Evolutionary conservation across 2,113 vertebrate genomes (phyloP).

Genomic region (Nerophis lumbriciformis): DNA sequence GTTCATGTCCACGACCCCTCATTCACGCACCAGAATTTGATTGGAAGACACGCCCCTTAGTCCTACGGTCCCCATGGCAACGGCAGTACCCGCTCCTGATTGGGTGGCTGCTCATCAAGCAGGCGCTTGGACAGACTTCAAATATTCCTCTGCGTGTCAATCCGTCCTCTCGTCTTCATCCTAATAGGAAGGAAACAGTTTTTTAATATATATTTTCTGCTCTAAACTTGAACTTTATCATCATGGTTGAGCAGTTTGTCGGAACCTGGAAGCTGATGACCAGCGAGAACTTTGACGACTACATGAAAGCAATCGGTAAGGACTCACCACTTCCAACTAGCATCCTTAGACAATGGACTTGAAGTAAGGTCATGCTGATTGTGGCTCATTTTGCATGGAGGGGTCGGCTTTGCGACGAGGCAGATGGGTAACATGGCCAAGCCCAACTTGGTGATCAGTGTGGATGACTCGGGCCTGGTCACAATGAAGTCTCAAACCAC

Average conservation of each 20-base stretch:
- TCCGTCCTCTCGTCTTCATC: not conserved
- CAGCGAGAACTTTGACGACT: conserved; percentile 84
- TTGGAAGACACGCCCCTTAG: conserved; percentile 43
- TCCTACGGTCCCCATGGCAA: conserved; percentile 31
- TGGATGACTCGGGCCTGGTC: conserved; percentile 72
- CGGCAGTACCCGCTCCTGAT: conserved; percentile 21
- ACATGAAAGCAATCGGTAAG: conserved; percentile 85
- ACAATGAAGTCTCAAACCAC: conserved; percentile 79
- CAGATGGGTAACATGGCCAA: conserved; percentile 79
- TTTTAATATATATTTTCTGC: conserved; percentile 1
- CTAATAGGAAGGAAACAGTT: not conserved
- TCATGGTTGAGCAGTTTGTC: conserved; percentile 80
- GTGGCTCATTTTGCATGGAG: conserved; percentile 46
- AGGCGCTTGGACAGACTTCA: conserved; percentile 28
- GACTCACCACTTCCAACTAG: not conserved
- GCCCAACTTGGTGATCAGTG: conserved; percentile 76
- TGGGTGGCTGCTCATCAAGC: conserved; percentile 26
- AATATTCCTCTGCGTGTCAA: not conserved
- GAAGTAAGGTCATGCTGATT: not conserved
- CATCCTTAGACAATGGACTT: not conserved
- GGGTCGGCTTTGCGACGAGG: conserved; percentile 76
- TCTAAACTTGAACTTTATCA: not conserved
- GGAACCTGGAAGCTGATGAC: conserved; percentile 80
- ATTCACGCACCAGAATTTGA: conserved; percentile 20
- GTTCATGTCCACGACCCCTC: not conserved